Percentiles rank a stretch among this genome's conserved stretches.
These are phyloP conservation scores for Pycnomerus fuliginosus DNA, from an alignment of 2,888 invertebrate genomes.

Conservation along the genomic window DNA sequence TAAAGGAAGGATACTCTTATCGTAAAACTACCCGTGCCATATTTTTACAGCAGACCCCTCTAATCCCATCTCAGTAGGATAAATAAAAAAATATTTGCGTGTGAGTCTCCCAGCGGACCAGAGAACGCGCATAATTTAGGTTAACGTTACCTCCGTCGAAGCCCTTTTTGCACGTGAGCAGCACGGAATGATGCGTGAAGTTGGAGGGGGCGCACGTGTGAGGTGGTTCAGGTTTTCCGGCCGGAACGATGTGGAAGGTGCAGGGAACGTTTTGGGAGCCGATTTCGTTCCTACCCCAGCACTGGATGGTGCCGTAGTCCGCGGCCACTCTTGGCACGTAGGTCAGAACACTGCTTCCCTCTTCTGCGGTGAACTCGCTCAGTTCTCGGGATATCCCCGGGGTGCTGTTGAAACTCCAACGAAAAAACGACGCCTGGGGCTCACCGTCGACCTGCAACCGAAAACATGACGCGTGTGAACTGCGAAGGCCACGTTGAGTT, in stretches of 20 bases:
- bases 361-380: constrained; percentile 48
- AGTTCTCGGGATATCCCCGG: constrained; percentile 54
- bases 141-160: constrained; percentile 58
- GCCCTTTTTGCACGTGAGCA: constrained; percentile 55
- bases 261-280: constrained; percentile 72
- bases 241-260: constrained; percentile 73
- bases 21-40: no score
- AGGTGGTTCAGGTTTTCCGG: constrained; percentile 60
- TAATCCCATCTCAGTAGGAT: no score
- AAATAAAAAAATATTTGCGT: no score
- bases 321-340: constrained; percentile 62
- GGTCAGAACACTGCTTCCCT: constrained; percentile 50
- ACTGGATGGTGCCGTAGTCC: constrained; percentile 78
- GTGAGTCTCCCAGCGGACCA: no score
- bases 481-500: no score
- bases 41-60: no score
- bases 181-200: constrained; percentile 55
- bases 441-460: constrained; percentile 68
- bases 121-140: no score
- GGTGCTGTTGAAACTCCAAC: constrained; percentile 69
- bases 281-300: constrained; percentile 70
- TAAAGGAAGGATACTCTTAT: no score
- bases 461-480: no score
- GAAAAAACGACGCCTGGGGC: constrained; percentile 64
- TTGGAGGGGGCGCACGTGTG: constrained; percentile 55